Base-by-base conservation (phyloP, 2,797 vertebrate genomes). In the Heteromormyrus szaboi region DNA sequence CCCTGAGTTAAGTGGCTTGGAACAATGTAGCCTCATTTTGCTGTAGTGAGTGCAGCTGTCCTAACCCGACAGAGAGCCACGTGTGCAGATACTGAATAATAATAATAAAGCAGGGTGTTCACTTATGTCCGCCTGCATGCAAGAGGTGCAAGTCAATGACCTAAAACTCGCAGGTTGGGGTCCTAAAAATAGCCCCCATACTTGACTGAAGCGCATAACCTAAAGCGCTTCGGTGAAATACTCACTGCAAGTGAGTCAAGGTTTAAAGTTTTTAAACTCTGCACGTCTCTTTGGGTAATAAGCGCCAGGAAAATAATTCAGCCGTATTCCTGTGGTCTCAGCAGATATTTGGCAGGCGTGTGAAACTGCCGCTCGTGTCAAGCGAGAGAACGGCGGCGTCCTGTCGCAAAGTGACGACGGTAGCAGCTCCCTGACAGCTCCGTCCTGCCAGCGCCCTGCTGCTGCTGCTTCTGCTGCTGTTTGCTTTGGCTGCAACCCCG, bases 291-390 rank as follows among this genome's bases (percentile, higher is more conserved):
- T 29, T 33, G 25, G 83, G 50, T 85, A 51, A 85, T 29, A 51
- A 85, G 44, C 46, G 48, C 83, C 44, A 85, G 46, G 22, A 85
- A 51, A 85, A 85, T 33, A 50, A 53, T 53, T 85, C n/a, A 53
- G 22, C 29, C 19, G 44, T 50, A 44, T 51, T 85, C 46, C 83
- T 85, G 83, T 51, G 44, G 72, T 79, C 41, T 79, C 72, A 79
- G 72, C 72, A 79, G 41, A 79, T 79, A 79, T 46, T 79, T 79
- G 72, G 41, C 72, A 79, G 72, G 37, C 41, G 72, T 79, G 41
- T 79, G 41, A 79, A 79, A 79, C 72, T 79, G 72, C 72, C 33
- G 72, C 72, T 79, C 17, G 72, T 79, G 72, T 79, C 72, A 79
- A 76, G 33, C 33, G 68, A 37, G 68, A 76, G 68, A 76, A 37